Evolutionary conservation across 2,888 invertebrate species (phyloP), one percentile per base, ranked within the genome.

Genomic region (Allygus modestus): DNA sequence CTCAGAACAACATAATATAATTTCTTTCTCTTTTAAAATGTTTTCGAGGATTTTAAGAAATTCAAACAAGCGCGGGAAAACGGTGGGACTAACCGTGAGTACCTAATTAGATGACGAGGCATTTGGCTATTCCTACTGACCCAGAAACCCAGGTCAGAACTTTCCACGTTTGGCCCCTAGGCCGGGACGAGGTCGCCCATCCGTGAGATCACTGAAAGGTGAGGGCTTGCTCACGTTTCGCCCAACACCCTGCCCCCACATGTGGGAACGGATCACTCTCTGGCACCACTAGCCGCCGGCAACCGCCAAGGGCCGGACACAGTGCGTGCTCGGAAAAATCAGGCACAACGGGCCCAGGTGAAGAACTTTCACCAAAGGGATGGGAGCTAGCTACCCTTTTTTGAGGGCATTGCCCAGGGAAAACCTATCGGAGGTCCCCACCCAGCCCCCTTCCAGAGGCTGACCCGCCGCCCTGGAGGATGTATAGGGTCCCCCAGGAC

Each of bases 281-380:
- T 81, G 7, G 85, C 81, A 5, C 84, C 85, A 4, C 15, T 84
- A 71, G 37, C 84, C 84, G 5, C 81, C 82, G n/a, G 84, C 73
- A 12, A 65, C 41, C 90, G 90, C 91, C 90, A 37, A 90, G 89
- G 90, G 17, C 28, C 54, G 61, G 15, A 0, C 26, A 77, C 77
- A 61, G 58, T 23, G n/a, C 15, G 33, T 37, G 12, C 73, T 84
- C 33, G 71, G 84, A 84, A 85, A 84, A 85, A 85, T 84, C 84
- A 85, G 86, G 20, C 1, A n/a, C n/a, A 26, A 12, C 51, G 31
- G 20, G 31, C 17, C 46, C 33, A 23, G 43, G 9, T 28, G 15
- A 58, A 61, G 31, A n/a, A 58, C 61, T 31, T 51, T 77, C 77
- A 41, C 11, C 12, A 43, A 73, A 54, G n/a, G 4, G 84, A 69